A percentile compares a stretch with the other conserved stretches of the same genome.
Conservation (phyloP, 2,888 invertebrate genomes). For the Leucoptera coffeella region DNA sequence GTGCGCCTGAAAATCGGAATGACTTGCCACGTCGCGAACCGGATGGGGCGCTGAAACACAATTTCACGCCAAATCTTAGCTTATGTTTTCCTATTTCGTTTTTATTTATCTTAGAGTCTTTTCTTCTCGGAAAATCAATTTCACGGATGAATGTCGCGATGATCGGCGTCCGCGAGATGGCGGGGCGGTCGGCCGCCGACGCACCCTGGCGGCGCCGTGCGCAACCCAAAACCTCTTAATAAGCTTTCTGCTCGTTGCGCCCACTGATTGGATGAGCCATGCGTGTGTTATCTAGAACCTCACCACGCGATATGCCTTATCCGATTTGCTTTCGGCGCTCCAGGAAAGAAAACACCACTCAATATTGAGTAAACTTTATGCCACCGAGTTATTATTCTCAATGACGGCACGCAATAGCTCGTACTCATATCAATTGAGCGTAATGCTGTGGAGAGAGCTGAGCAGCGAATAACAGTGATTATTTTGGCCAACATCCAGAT, state of each 20-base stretch:
- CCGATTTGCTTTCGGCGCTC: constrained; percentile 34
- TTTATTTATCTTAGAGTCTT: constrained; percentile 54
- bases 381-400: constrained; percentile 12
- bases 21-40: no score
- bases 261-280: constrained; percentile 43
- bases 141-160: constrained; percentile 52
- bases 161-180: constrained; percentile 45
- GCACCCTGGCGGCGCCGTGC: constrained; percentile 29
- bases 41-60: constrained; percentile 45
- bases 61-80: constrained; percentile 55
- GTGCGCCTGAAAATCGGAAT: no score
- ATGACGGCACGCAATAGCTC: constrained; percentile 3
- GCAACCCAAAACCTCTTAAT: no score
- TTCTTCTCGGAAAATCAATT: constrained; percentile 51
- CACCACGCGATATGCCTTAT: constrained; percentile 29
- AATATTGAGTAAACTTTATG: not conserved
- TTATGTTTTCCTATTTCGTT: constrained; percentile 54
- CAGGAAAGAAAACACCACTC: constrained; percentile 12
- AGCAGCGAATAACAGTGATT: constrained; percentile 46
- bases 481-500: constrained; percentile 45
- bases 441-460: constrained; percentile 13
- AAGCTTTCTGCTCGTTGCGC: constrained; percentile 40
- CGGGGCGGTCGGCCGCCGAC: constrained; percentile 20
- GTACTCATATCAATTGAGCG: constrained; percentile 3
- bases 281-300: constrained; percentile 45